Percentiles rank a stretch among this genome's conserved stretches.
These are phyloP conservation scores for Notiomystis cincta DNA, from an alignment of 2,113 vertebrate genomes.

Conservation along the genomic window DNA sequence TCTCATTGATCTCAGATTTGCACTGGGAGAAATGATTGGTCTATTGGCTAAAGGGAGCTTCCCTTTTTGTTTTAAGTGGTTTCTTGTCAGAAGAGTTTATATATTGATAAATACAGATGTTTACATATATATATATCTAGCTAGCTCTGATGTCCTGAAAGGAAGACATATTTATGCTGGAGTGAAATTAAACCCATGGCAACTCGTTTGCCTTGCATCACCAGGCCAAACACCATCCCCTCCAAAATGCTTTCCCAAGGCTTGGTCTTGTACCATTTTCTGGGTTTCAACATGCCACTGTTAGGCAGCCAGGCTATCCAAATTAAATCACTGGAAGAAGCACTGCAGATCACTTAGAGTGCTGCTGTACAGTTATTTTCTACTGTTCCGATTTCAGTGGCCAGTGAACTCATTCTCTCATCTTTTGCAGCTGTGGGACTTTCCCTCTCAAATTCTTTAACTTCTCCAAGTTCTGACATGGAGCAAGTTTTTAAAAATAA, in stretches of 20 bases:
- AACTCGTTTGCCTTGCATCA: background rate
- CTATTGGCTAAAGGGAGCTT: background rate
- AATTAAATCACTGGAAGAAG: background rate
- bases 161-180: background rate
- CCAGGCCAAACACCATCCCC: background rate
- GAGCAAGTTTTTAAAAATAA: background rate
- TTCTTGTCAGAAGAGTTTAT: background rate
- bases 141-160: background rate
- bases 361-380: background rate
- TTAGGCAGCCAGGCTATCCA: background rate
- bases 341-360: background rate
- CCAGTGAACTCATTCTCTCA: background rate
- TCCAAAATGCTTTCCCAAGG: background rate
- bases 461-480: background rate
- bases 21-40: fast-evolving
- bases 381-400: background rate
- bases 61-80: background rate
- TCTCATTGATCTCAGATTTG: background rate
- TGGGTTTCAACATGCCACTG: background rate
- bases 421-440: background rate
- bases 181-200: background rate
- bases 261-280: background rate
- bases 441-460: background rate
- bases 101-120: background rate
- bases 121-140: background rate